Conservation (phyloP, 2,888 invertebrate genomes). For the Subacronicta megacephala region DNA sequence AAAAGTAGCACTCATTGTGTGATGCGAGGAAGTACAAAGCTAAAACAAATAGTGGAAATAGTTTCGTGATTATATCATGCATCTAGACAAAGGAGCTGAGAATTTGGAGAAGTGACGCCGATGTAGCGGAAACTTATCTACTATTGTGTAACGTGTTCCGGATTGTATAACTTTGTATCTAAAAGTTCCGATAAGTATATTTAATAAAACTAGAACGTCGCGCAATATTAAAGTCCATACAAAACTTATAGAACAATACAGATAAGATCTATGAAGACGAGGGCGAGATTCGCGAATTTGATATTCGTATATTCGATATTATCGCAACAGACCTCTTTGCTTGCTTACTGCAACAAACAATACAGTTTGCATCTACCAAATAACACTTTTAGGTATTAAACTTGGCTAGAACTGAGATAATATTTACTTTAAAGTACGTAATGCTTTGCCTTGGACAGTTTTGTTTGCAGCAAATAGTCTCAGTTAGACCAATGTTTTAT, state of each 20-base stretch:
- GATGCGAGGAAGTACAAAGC: not conserved
- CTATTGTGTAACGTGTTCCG: slow-evolving; percentile 38
- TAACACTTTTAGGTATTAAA: slow-evolving; percentile 19
- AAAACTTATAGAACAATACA: slow-evolving; percentile 36
- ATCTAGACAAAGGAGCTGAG: slow-evolving; percentile 27
- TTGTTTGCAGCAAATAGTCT: slow-evolving; percentile 24
- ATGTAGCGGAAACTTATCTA: slow-evolving; percentile 27
- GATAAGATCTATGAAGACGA: slow-evolving; percentile 40
- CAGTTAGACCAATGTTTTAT: not conserved
- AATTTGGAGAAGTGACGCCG: slow-evolving; percentile 21
- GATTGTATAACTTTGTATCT: slow-evolving; percentile 41
- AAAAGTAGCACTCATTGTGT: not conserved
- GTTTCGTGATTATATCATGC: slow-evolving; percentile 16
- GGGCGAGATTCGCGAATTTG: slow-evolving; percentile 16
- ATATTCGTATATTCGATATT: slow-evolving; percentile 16
- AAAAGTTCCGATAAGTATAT: slow-evolving; percentile 43
- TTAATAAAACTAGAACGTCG: slow-evolving; percentile 30
- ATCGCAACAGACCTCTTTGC: slow-evolving; percentile 13
- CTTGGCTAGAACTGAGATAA: slow-evolving; percentile 24
- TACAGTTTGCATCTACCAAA: slow-evolving; percentile 1
- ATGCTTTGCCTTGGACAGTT: slow-evolving; percentile 20
- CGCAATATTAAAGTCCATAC: slow-evolving; percentile 22
- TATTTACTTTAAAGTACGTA: slow-evolving; percentile 29
- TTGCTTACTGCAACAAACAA: slow-evolving; percentile 29
- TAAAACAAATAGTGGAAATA: slow-evolving; percentile 6